Evolutionary conservation across 2,113 vertebrate species (phyloP).

Genomic region (Plotosus lineatus): DNA sequence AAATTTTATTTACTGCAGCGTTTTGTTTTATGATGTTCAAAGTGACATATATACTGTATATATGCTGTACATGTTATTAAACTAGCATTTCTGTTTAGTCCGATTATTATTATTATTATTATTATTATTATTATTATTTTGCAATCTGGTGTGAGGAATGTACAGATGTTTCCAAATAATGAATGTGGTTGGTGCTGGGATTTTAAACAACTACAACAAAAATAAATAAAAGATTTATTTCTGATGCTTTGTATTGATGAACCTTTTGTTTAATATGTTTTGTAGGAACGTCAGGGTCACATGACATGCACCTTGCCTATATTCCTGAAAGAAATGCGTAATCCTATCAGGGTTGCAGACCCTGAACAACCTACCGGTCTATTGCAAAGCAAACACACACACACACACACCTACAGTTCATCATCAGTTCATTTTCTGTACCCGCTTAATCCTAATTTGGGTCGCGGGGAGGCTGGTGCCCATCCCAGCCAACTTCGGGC

Average conservation of each 20-base stretch:
- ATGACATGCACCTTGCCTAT: background rate
- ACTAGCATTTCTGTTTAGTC: too few species aligned
- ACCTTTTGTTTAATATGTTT: background rate
- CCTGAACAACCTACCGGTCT: too few species aligned
- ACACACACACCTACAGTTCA: too few species aligned
- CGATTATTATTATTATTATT: too few species aligned
- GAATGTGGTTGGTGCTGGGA: conserved; percentile 53
- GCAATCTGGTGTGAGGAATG: conserved; percentile 34
- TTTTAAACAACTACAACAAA: conserved; percentile 43
- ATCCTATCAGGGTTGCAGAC: too few species aligned
- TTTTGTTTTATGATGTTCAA: background rate
- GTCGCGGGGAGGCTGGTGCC: too few species aligned
- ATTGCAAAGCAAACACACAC: too few species aligned
- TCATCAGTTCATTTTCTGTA: too few species aligned
- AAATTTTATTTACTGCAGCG: background rate
- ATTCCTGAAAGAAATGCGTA: background rate
- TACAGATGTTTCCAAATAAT: conserved; percentile 41
- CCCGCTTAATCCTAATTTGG: too few species aligned
- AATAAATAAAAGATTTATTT: conserved; percentile 27
- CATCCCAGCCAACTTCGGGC: too few species aligned
- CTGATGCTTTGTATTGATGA: background rate
- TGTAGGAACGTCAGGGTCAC: background rate
- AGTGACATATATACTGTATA: conserved; percentile 4
- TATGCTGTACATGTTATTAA: conserved; percentile 28
- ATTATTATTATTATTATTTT: conserved; percentile 33